phyloP scores from a whole-genome alignment of 2,888 invertebrate species.

The Lomographa bimaculata region DNA sequence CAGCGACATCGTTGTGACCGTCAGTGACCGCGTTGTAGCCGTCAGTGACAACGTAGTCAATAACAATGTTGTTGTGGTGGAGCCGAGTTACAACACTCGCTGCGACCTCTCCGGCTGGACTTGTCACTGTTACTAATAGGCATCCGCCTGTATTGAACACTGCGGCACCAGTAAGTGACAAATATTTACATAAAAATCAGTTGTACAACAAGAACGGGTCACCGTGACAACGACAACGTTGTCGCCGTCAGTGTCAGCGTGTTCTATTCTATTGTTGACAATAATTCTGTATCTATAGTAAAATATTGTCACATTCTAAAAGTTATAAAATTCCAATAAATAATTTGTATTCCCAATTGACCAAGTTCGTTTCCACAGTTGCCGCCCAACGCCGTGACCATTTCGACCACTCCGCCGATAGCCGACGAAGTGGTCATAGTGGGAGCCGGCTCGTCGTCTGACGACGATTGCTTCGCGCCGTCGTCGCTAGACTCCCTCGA shows the following conservation, averaged over 20 bases:
- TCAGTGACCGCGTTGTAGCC: constrained; percentile 40
- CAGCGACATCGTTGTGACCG: constrained; percentile 11
- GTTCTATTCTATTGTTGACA: no score
- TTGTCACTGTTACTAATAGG: constrained; percentile 92
- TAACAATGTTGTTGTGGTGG: constrained; percentile 51
- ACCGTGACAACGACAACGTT: constrained; percentile 39
- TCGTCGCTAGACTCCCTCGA: constrained; percentile 90
- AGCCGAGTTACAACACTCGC: constrained; percentile 86
- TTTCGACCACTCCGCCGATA: constrained; percentile 77
- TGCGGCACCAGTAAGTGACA: constrained; percentile 73
- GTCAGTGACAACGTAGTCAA: constrained; percentile 38
- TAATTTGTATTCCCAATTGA: no score
- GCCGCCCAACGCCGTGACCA: constrained; percentile 76
- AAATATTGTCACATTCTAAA: no score
- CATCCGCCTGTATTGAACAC: constrained; percentile 92
- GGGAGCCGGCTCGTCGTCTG: constrained; percentile 90
- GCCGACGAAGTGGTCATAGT: constrained; percentile 90
- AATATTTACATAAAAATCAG: not conserved
- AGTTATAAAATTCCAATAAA: no score
- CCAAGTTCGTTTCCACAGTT: no score
- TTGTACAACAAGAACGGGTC: not conserved
- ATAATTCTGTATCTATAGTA: no score
- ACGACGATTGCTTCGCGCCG: constrained; percentile 89
- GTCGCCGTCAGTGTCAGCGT: constrained; percentile 40
- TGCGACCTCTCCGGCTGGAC: constrained; percentile 87